A percentile compares a stretch with the other conserved stretches of the same genome.
Conservation (phyloP, 2,797 vertebrate genomes). For the Coregonus suidteri region DNA sequence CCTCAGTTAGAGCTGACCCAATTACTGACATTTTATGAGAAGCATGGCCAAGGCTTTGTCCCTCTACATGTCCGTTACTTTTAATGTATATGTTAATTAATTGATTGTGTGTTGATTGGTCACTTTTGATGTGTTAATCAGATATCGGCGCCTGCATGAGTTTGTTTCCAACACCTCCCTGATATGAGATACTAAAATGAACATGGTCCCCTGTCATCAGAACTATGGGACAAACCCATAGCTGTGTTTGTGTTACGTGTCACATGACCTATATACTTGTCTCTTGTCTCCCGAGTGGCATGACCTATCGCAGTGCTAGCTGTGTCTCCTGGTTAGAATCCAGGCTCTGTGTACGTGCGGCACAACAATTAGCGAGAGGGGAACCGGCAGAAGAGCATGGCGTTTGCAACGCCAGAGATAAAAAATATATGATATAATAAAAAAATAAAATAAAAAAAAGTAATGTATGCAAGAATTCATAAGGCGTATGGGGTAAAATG, state of each 20-base stretch:
- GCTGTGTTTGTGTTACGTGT: constrained; percentile 22
- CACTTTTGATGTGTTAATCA: constrained; percentile 19
- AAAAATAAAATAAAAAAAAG: too few relatives aligned
- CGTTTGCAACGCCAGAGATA: too few relatives aligned
- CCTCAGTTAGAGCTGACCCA: not conserved
- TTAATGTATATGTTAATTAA: constrained; percentile 15
- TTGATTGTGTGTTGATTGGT: constrained; percentile 19
- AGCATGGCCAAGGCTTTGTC: not conserved
- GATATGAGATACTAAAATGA: constrained; percentile 34
- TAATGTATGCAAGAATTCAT: too few relatives aligned
- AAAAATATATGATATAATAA: too few relatives aligned
- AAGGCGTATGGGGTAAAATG: too few relatives aligned
- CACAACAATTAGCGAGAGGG: too few relatives aligned
- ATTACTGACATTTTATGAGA: not conserved
- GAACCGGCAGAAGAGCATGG: too few relatives aligned
- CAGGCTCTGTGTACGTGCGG: too few relatives aligned
- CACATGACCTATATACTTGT: constrained; percentile 17
- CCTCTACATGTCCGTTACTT: constrained; percentile 8
- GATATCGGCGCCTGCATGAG: constrained; percentile 25
- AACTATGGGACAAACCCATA: constrained; percentile 18
- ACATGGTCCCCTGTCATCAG: constrained; percentile 25
- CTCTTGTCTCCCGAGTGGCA: too few relatives aligned
- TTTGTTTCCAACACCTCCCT: constrained; percentile 20
- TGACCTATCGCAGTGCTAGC: too few relatives aligned
- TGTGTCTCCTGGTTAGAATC: too few relatives aligned